Percentiles rank a stretch among this genome's conserved stretches.
These are phyloP conservation scores for Epirrita christyi DNA, from an alignment of 2,888 invertebrate genomes.

Conservation along the genomic window DNA sequence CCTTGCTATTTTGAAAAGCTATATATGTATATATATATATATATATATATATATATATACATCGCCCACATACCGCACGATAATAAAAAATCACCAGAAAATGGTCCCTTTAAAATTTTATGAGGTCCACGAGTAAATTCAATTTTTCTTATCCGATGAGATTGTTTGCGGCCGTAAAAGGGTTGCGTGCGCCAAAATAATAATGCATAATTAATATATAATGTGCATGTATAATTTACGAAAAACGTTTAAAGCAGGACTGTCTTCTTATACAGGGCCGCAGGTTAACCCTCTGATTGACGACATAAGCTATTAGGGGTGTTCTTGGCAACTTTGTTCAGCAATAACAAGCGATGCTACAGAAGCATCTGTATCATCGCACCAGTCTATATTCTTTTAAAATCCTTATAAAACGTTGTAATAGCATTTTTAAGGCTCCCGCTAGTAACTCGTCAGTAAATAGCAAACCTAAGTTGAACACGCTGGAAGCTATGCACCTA, in stretches of 20 bases:
- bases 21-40: no score
- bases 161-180: constrained; percentile 54
- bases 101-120: constrained; percentile 46
- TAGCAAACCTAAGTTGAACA: not conserved
- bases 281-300: not conserved
- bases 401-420: no score
- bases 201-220: no score
- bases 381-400: no score
- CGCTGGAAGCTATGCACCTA: not conserved
- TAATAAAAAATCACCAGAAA: constrained; percentile 46
- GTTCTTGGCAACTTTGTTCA: no score
- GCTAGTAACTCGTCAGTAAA: no score
- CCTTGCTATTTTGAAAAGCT: constrained; percentile 26
- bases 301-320: no score
- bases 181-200: constrained; percentile 39
- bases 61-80: constrained; percentile 28
- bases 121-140: constrained; percentile 49
- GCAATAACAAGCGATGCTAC: no score
- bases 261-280: constrained; percentile 25
- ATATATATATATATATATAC: no score
- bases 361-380: no score
- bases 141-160: constrained; percentile 57
- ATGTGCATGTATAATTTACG: constrained; percentile 45
- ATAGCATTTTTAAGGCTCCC: no score
- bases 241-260: constrained; percentile 46